These are phyloP conservation scores for Epizoanthus illoricatus DNA, from an alignment of 92 coral and sea anemone genomes.

Conservation along the genomic window DNA sequence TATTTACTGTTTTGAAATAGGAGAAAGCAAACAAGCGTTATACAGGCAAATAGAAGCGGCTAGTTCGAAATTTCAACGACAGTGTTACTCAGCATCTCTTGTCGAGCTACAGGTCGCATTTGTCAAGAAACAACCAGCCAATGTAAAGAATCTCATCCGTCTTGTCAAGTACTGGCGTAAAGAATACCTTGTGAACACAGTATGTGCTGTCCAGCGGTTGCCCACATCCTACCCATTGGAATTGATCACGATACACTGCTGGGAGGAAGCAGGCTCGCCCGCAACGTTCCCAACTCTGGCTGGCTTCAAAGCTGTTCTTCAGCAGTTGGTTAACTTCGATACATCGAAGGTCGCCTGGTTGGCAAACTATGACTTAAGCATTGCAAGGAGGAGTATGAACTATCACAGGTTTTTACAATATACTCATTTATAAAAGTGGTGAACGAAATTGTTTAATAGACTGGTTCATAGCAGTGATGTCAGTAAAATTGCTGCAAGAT, in stretches of 20 bases:
- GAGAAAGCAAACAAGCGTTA: too few relatives aligned
- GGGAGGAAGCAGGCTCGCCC: conserved; percentile 49
- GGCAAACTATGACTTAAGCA: neutral
- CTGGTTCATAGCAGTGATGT: too few relatives aligned
- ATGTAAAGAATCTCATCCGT: conserved; percentile 67
- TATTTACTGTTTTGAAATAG: too few relatives aligned
- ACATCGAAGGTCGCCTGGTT: neutral
- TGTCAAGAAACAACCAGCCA: conserved; percentile 47
- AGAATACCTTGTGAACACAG: neutral
- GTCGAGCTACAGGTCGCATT: conserved; percentile 43
- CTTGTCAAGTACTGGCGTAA: conserved; percentile 53
- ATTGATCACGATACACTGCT: conserved; percentile 51
- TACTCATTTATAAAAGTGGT: too few relatives aligned
- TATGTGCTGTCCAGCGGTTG: neutral
- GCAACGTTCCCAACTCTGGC: conserved; percentile 29
- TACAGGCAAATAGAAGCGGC: too few relatives aligned
- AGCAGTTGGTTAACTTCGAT: neutral
- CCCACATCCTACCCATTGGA: conserved; percentile 63
- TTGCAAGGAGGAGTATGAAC: neutral
- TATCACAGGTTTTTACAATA: too few relatives aligned
- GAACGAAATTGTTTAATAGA: too few relatives aligned
- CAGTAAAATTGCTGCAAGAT: too few relatives aligned
- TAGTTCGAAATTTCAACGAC: neutral
- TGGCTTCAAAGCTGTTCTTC: conserved; percentile 46
- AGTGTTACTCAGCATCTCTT: conserved; percentile 54